These are phyloP conservation scores for Heteropelma amictum DNA, from an alignment of 2,888 invertebrate genomes.

Conservation along the genomic window DNA sequence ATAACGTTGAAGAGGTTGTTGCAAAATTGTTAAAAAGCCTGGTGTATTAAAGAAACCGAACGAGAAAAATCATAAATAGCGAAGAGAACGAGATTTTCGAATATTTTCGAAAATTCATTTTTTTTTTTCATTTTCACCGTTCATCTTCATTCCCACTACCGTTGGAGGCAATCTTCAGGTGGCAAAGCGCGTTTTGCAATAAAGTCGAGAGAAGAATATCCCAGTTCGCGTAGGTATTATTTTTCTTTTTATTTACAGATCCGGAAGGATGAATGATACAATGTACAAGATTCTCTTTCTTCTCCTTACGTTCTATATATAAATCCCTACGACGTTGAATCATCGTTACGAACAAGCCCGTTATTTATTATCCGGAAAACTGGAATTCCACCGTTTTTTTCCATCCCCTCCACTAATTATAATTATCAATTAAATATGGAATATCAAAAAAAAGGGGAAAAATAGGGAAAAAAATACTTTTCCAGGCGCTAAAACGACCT, in stretches of 20 bases:
- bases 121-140: too few relatives aligned
- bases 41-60: background rate
- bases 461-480: too few relatives aligned
- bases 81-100: background rate
- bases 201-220: slow-evolving; percentile 1
- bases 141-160: too few relatives aligned
- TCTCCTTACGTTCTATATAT: slow-evolving; percentile 22
- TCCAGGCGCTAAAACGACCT: background rate
- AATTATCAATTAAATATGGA: background rate
- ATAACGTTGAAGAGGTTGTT: too few relatives aligned
- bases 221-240: slow-evolving; percentile 1
- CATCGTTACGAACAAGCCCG: slow-evolving; percentile 24
- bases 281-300: slow-evolving; percentile 71
- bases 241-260: slow-evolving; percentile 64
- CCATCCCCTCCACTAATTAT: background rate
- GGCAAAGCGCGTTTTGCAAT: too few relatives aligned
- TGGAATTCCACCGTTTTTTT: slow-evolving; percentile 57
- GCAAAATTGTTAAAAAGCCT: too few relatives aligned
- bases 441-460: background rate
- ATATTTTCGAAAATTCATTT: background rate
- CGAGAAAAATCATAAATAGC: background rate
- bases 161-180: too few relatives aligned
- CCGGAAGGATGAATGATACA: slow-evolving; percentile 66
- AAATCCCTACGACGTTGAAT: slow-evolving; percentile 40
- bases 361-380: slow-evolving; percentile 77